A percentile compares a stretch with the other conserved stretches of the same genome.
phyloP scores from a whole-genome alignment of 2,113 vertebrate genomes.

The Istiophorus platypterus region DNA sequence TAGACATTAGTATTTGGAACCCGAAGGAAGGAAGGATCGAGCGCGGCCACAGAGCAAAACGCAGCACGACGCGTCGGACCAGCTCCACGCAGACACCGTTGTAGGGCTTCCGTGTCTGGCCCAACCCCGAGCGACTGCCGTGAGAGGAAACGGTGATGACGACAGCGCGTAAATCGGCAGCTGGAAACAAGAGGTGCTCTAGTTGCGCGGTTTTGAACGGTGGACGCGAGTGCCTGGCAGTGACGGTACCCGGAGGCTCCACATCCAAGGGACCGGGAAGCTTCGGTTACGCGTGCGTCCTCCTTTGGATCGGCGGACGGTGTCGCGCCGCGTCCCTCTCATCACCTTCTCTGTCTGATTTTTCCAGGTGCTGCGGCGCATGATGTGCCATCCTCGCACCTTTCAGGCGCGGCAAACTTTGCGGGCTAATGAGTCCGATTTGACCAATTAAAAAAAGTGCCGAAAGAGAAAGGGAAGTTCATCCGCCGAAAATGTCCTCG shows the following conservation, averaged over 20 bases:
- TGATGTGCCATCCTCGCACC: constrained; percentile 9
- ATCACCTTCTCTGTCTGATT: not conserved
- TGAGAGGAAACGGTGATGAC: constrained; percentile 67
- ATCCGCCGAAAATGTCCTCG: constrained; percentile 77
- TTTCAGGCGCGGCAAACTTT: constrained; percentile 56
- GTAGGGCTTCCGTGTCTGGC: constrained; percentile 54
- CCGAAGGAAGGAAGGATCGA: not conserved
- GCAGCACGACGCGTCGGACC: constrained; percentile 10
- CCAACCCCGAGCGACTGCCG: constrained; percentile 56
- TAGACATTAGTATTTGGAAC: not conserved
- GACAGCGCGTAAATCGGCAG: constrained; percentile 70
- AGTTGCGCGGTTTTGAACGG: constrained; percentile 59
- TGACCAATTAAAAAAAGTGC: constrained; percentile 57
- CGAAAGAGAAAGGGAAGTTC: constrained; percentile 49
- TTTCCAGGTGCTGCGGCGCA: constrained; percentile 11
- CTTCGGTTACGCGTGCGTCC: constrained; percentile 29
- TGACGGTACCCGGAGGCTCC: constrained; percentile 15
- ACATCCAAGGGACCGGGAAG: constrained; percentile 18
- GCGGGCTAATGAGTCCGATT: not conserved
- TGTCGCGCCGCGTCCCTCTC: not conserved
- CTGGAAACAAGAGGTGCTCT: constrained; percentile 58
- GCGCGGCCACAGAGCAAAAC: constrained; percentile 12
- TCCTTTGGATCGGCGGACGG: constrained; percentile 12
- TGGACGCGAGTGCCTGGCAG: constrained; percentile 34
- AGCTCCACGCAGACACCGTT: not conserved